Evolutionary conservation across 2,888 invertebrate genomes (phyloP).

Genomic region (Escarpia spicata): DNA sequence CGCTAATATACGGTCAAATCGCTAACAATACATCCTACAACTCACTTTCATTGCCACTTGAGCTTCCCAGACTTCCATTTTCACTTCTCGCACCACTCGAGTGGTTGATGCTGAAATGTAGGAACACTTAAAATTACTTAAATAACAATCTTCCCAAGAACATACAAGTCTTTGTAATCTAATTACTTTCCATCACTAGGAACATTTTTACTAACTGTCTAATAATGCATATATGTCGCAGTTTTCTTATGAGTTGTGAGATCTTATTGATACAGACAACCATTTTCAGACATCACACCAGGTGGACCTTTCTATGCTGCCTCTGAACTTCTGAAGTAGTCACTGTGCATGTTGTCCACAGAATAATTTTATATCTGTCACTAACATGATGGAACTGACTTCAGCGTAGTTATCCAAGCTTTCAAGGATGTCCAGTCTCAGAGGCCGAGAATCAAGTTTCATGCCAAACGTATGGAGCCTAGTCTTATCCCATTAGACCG

Average conservation of each 20-base stretch:
- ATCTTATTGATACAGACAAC: background rate
- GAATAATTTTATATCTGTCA: too few species aligned
- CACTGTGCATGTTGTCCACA: background rate
- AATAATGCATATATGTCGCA: background rate
- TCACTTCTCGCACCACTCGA: constrained; percentile 26
- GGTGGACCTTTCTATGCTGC: background rate
- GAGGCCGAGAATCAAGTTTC: background rate
- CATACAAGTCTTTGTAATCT: background rate
- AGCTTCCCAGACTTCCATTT: constrained; percentile 23
- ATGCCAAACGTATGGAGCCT: background rate
- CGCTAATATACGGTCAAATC: too few species aligned
- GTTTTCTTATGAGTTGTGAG: background rate
- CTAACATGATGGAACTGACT: too few species aligned
- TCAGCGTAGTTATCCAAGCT: too few species aligned
- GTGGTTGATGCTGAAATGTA: constrained; percentile 27
- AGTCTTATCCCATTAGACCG: background rate
- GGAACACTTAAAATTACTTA: background rate
- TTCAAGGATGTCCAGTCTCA: background rate
- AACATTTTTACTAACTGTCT: background rate
- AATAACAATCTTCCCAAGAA: background rate
- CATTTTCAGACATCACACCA: background rate
- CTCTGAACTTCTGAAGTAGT: background rate
- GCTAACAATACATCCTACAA: background rate
- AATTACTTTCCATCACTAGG: background rate
- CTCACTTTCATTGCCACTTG: constrained; percentile 17